Conservation (phyloP, 2,113 vertebrate genomes). For the Silurus meridionalis region DNA sequence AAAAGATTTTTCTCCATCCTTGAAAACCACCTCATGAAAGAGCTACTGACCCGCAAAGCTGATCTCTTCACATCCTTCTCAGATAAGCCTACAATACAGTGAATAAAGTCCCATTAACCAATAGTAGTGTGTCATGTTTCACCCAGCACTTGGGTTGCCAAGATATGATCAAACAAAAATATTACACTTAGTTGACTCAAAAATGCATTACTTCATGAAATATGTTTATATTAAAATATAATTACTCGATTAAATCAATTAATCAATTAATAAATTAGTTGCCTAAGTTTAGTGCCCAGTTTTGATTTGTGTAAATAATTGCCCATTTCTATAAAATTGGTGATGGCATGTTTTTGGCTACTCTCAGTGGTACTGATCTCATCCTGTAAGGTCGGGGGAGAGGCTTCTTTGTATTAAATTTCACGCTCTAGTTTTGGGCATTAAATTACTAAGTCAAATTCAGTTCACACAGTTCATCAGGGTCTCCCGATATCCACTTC, state of each 20-base stretch:
- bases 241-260: not conserved
- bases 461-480: not conserved
- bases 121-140: not conserved
- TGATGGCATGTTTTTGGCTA: conserved; percentile 5
- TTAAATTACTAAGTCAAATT: not conserved
- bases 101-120: not conserved
- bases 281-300: not conserved
- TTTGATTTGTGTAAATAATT: not conserved
- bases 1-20: not conserved
- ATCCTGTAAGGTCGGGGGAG: not conserved
- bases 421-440: conserved; percentile 4
- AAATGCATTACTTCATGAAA: not conserved
- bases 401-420: conserved; percentile 21
- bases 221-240: not conserved
- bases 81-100: not conserved
- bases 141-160: not conserved
- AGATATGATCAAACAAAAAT: not conserved
- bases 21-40: not conserved
- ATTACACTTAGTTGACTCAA: not conserved
- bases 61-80: not conserved
- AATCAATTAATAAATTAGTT: not conserved
- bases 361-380: not conserved
- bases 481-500: not conserved
- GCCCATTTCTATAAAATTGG: not conserved
- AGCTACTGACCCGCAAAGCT: not conserved